Evolutionary conservation across 2,797 vertebrate species (phyloP).

Genomic region (Argyrosomus regius): DNA sequence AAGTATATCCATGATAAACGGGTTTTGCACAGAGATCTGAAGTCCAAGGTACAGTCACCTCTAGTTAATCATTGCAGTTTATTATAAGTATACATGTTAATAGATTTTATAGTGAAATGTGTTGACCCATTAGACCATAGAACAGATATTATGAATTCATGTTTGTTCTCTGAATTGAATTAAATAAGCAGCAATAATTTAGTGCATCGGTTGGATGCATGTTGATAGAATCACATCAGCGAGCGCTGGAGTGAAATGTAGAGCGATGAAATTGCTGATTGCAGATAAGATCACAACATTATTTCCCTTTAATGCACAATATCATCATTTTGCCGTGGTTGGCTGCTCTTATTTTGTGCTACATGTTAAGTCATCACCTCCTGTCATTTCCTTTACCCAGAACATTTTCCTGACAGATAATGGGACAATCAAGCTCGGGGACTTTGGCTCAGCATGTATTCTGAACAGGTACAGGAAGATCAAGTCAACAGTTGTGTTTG

Average conservation of each 20-base stretch:
- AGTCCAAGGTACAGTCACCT: constrained; percentile 89
- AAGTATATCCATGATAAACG: constrained; percentile 91
- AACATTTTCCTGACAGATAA: constrained; percentile 93
- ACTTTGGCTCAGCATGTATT: constrained; percentile 94
- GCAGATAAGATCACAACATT: constrained; percentile 35
- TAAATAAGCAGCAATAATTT: constrained; percentile 22
- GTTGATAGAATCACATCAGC: constrained; percentile 50
- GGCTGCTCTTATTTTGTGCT: constrained; percentile 35
- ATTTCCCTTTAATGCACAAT: constrained; percentile 38
- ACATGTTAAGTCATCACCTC: constrained; percentile 31
- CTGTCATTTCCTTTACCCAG: constrained; percentile 80
- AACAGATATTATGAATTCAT: background rate
- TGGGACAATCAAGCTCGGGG: constrained; percentile 92
- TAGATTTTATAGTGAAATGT: background rate
- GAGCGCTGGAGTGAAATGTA: constrained; percentile 47
- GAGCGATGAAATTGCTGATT: constrained; percentile 42
- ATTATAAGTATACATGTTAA: background rate
- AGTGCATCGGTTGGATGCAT: constrained; percentile 27
- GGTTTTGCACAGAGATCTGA: constrained; percentile 94
- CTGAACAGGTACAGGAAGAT: constrained; percentile 87
- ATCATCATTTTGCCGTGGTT: constrained; percentile 16
- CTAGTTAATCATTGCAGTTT: background rate
- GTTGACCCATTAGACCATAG: too few relatives aligned
- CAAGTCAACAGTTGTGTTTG: background rate
- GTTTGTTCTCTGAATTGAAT: constrained; percentile 6